phyloP scores from a whole-genome alignment of 2,113 vertebrate species.

The Stegastes partitus region DNA sequence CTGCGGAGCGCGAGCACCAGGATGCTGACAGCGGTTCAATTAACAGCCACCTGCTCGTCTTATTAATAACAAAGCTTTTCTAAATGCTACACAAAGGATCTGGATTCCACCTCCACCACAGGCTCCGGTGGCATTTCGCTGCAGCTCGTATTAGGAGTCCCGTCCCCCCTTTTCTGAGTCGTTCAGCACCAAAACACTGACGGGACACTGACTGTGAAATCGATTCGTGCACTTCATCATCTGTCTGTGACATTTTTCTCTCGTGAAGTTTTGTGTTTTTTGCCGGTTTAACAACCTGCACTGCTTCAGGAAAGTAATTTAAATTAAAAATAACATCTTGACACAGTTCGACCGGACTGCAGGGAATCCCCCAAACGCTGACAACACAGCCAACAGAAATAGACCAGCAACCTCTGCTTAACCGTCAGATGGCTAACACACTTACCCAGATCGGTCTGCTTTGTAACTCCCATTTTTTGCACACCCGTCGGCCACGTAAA shows the following conservation, averaged over 20 bases:
- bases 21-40: too few relatives aligned
- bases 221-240: neutral
- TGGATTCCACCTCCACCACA: too few relatives aligned
- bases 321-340: conserved; percentile 15
- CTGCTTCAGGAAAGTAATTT: conserved; percentile 2
- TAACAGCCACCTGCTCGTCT: too few relatives aligned
- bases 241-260: conserved; percentile 1
- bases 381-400: conserved; percentile 35
- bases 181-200: neutral
- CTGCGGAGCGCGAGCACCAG: too few relatives aligned
- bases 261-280: neutral
- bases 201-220: conserved; percentile 1
- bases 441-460: conserved; percentile 44
- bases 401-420: conserved; percentile 34
- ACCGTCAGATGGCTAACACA: conserved; percentile 32
- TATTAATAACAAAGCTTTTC: too few relatives aligned
- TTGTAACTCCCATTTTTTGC: conserved; percentile 21
- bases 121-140: conserved; percentile 12
- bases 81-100: too few relatives aligned
- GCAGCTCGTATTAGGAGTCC: neutral
- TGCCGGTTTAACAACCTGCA: neutral
- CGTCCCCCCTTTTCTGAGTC: neutral
- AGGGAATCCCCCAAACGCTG: conserved; percentile 34
- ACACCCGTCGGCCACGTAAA: neutral
- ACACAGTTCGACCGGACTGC: conserved; percentile 31